Conservation (phyloP, 2,888 invertebrate species). For the Tiliacea aurago region DNA sequence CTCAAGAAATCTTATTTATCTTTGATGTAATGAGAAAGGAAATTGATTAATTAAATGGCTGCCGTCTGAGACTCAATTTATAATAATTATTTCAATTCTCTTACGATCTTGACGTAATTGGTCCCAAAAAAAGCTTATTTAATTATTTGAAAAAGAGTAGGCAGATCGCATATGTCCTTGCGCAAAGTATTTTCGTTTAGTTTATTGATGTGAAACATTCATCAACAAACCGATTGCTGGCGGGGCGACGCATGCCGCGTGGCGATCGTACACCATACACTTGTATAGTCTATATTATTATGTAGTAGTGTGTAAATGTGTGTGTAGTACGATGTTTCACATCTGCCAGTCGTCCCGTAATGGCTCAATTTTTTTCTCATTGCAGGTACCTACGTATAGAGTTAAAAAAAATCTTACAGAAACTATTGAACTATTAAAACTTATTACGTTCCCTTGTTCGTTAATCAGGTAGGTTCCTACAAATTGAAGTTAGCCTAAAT, state of each 20-base stretch:
- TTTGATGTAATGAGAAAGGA: constrained; percentile 31
- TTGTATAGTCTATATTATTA: too few species aligned
- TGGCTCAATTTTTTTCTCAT: background rate
- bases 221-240: too few species aligned
- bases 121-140: constrained; percentile 25
- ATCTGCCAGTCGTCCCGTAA: too few species aligned
- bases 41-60: constrained; percentile 51
- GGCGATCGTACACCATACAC: too few species aligned
- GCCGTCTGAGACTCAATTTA: constrained; percentile 33
- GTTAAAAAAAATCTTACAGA: background rate
- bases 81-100: constrained; percentile 52
- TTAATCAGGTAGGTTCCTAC: background rate
- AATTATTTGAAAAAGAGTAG: constrained; percentile 3
- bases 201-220: too few species aligned
- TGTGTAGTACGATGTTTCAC: too few species aligned
- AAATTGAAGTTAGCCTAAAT: background rate
- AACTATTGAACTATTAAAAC: background rate
- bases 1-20: constrained; percentile 31
- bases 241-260: too few species aligned
- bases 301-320: too few species aligned
- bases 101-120: constrained; percentile 25
- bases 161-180: too few species aligned
- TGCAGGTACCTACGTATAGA: background rate
- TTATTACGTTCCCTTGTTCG: background rate
- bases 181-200: background rate